These are phyloP conservation scores for Halichondria panicea DNA, from an alignment of 37 sponge, comb jelly and placozoan genomes.

Conservation along the genomic window DNA sequence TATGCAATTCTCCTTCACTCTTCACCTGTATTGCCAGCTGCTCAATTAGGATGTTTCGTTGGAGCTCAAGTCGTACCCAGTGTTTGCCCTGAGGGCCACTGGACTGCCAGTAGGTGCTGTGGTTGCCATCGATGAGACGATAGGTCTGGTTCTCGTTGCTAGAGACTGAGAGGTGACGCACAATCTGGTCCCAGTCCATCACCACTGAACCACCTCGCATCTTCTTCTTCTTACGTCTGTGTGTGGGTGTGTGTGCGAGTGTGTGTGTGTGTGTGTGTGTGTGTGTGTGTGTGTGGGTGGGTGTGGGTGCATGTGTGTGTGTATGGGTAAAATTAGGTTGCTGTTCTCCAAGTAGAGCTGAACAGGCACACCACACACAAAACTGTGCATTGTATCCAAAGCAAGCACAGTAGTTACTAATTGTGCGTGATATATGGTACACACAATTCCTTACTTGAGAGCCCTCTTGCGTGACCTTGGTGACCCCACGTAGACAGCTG, in stretches of 20 bases:
- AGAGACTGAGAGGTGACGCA: constrained; percentile 70
- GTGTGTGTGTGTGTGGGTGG: background rate
- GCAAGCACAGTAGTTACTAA: no score
- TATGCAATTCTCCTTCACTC: no score
- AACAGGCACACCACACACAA: no score
- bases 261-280: background rate
- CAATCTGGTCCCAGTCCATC: constrained; percentile 88
- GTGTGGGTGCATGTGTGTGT: background rate
- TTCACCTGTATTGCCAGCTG: constrained; percentile 84
- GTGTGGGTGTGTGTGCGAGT: no score
- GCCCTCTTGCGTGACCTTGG: constrained; percentile 39
- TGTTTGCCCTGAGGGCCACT: constrained; percentile 93
- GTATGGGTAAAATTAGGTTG: background rate
- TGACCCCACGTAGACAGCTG: constrained; percentile 73
- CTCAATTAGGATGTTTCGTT: constrained; percentile 82
- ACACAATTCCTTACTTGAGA: constrained; percentile 11
- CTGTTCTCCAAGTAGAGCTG: no score
- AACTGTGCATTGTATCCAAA: no score
- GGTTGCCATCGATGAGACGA: constrained; percentile 66
- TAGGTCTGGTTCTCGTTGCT: constrained; percentile 59
- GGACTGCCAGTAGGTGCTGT: constrained; percentile 89
- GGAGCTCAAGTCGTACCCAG: constrained; percentile 91
- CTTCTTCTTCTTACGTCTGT: constrained; percentile 61
- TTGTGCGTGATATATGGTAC: no score
- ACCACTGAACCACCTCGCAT: constrained; percentile 81